Evolutionary conservation across 2,113 vertebrate genomes (phyloP), one percentile per base, ranked within the genome.

Genomic region (Apteryx mantelli): DNA sequence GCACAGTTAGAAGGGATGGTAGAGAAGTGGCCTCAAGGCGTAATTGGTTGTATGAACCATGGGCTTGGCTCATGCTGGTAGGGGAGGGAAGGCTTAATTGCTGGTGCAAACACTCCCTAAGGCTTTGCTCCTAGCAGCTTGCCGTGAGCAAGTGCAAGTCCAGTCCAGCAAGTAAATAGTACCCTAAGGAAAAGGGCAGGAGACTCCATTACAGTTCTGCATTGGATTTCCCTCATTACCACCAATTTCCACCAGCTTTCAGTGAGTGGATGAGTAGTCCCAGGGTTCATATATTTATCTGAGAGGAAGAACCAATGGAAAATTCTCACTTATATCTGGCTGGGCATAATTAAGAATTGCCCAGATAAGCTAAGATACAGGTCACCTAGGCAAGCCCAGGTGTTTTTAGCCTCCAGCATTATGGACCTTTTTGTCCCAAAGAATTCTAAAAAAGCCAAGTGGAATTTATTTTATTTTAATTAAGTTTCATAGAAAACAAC

Each of bases 111-210:
- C 85, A 73, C 38, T 56, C 36, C 89, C 94, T 11, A 28, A 66
- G 88, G 92, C 88, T 92, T 86, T 53, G 48, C 53, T 90, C 42
- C 58, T 34, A 66, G 74, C 68, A 89, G 87, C 75, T 69, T 53
- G 82, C 88, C 82, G 0, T 9, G 26, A 86, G 90, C 89, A 86
- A 95, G n/a, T 58, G 69, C 75, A 52, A 75, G 55, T 25, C 64
- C 55, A 86, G 32, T 1, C 7, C 20, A 68, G 76, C 64, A 70
- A 88, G 65, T 96, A 91, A 96, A 92, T 89, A 96, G 93, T 90
- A 83, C 92, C 90, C 95, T 32, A 66, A 88, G 93, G 97, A 64
- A 68, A 91, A 75, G 42, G 6, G 22, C 80, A 40, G 24, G 10
- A 38, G 52, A 30, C 38, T 81, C 80, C 76, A 25, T 13, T 68